These are phyloP conservation scores for Trissonchulus latispiculum DNA, from an alignment of 2,888 invertebrate genomes.

Conservation along the genomic window DNA sequence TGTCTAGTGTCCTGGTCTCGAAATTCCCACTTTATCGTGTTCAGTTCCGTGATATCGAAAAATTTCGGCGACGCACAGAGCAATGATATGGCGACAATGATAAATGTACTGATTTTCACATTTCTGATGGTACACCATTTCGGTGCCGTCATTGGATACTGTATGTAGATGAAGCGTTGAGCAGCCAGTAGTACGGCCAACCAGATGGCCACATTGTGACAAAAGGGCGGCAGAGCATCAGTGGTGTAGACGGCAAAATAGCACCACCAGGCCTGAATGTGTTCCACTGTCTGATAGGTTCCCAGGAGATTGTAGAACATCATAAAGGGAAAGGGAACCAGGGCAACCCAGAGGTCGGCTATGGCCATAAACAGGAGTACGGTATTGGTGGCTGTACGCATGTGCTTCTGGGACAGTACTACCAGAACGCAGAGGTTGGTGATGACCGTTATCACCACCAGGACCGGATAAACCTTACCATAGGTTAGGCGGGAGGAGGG, in stretches of 20 bases:
- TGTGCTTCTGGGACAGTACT: conserved; percentile 75
- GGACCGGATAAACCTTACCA: conserved; percentile 52
- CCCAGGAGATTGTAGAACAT: conserved; percentile 49
- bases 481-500: conserved; percentile 13
- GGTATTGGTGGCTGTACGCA: conserved; percentile 83
- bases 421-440: conserved; percentile 82
- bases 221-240: conserved; percentile 59
- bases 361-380: conserved; percentile 90
- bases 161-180: conserved; percentile 87
- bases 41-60: conserved; percentile 57
- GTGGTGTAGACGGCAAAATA: conserved; percentile 39
- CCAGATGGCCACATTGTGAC: conserved; percentile 91
- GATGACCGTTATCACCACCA: conserved; percentile 73
- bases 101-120: conserved; percentile 57
- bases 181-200: conserved; percentile 76
- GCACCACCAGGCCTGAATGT: conserved; percentile 41
- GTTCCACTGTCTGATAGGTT: conserved; percentile 19
- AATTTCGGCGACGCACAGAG: conserved; percentile 72
- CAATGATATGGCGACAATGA: conserved; percentile 66
- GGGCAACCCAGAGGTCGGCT: conserved; percentile 81
- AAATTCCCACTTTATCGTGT: conserved; percentile 46
- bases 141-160: conserved; percentile 75
- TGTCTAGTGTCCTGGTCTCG: conserved; percentile 34
- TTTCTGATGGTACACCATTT: conserved; percentile 59
- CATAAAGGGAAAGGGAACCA: conserved; percentile 79